Conservation (phyloP, 2,113 vertebrate species). For the Dromiciops gliroides region DNA sequence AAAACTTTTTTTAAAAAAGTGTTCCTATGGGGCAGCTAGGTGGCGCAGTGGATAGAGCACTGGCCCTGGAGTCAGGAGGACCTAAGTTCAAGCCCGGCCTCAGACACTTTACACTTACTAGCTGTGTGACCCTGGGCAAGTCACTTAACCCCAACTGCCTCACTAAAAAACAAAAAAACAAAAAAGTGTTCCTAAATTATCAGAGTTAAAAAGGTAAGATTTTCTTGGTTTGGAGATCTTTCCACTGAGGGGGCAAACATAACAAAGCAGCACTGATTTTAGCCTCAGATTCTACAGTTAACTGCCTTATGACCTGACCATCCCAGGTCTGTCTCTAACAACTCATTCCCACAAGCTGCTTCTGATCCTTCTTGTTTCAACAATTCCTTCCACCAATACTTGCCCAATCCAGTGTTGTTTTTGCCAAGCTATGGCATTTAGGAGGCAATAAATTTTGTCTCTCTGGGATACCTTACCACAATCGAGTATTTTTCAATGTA, state of each 20-base stretch:
- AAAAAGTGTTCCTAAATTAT: not conserved
- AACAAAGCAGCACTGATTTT: not conserved
- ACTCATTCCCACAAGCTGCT: slow-evolving; percentile 30
- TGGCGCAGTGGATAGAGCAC: no score
- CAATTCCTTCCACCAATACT: not conserved
- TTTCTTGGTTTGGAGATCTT: not conserved
- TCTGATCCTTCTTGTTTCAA: slow-evolving; percentile 17
- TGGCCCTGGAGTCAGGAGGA: no score
- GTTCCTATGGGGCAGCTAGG: no score
- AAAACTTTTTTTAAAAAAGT: no score
- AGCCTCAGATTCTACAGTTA: not conserved
- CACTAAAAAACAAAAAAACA: no score
- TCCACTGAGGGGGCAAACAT: not conserved
- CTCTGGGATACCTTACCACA: not conserved
- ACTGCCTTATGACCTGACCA: not conserved
- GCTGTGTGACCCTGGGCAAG: no score
- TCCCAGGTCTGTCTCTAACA: not conserved
- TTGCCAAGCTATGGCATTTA: slow-evolving; percentile 53
- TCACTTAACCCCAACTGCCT: no score
- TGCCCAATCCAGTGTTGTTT: slow-evolving; percentile 31
- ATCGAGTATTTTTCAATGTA: not conserved
- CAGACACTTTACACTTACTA: no score
- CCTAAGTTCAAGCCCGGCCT: no score
- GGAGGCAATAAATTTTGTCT: slow-evolving; percentile 16
- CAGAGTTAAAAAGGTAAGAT: not conserved